Conservation (phyloP, 2,888 invertebrate genomes). For the Podabrus alpinus region DNA sequence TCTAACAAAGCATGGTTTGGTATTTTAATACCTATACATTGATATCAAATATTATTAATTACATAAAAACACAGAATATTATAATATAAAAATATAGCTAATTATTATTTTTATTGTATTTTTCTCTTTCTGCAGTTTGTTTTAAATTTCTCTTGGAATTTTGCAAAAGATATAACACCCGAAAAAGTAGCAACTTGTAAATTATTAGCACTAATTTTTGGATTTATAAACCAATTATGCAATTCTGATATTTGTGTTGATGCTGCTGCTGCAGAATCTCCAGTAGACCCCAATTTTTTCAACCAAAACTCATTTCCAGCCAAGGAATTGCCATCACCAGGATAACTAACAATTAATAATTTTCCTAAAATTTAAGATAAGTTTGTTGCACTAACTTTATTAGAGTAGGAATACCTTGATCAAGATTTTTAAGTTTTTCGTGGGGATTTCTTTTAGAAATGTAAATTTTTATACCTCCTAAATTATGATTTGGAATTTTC, state of each 20-base stretch:
- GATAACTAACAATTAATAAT: slow-evolving; percentile 67
- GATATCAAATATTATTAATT: too few species aligned
- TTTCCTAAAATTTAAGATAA: slow-evolving; percentile 44
- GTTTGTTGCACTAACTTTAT: not conserved
- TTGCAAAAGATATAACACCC: slow-evolving; percentile 18
- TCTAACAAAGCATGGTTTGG: too few species aligned
- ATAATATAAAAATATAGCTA: not conserved
- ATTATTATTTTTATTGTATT: not conserved
- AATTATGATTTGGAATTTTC: slow-evolving; percentile 28
- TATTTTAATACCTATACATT: too few species aligned
- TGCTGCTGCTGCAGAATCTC: slow-evolving; percentile 67
- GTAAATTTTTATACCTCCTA: slow-evolving; percentile 37
- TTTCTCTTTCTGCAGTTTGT: not conserved
- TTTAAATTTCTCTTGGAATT: not conserved
- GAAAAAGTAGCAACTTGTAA: slow-evolving; percentile 57
- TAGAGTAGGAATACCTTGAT: slow-evolving; percentile 22
- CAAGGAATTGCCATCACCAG: slow-evolving; percentile 74
- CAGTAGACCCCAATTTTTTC: slow-evolving; percentile 59
- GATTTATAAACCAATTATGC: slow-evolving; percentile 65
- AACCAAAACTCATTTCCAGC: slow-evolving; percentile 77
- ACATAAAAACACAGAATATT: too few species aligned
- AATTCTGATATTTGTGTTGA: slow-evolving; percentile 65
- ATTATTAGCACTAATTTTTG: slow-evolving; percentile 58
- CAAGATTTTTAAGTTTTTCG: slow-evolving; percentile 43
- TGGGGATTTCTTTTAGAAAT: slow-evolving; percentile 51